Evolutionary conservation across 2,888 invertebrate species (phyloP), one percentile per base, ranked within the genome.

Genomic region (Zaprionus lineosus): DNA sequence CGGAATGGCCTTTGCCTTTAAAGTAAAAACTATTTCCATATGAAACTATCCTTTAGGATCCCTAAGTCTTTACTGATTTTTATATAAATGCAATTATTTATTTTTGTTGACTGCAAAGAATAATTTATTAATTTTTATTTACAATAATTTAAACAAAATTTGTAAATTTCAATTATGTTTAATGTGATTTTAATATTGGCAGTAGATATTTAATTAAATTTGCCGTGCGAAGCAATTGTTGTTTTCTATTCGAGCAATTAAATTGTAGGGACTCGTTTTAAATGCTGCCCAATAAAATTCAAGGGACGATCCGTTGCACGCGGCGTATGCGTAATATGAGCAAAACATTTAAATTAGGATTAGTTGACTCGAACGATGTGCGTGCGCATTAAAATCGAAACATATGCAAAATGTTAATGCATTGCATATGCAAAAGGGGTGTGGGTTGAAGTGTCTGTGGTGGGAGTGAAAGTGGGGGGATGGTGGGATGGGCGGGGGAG

Each of bases 311-410:
- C 18, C 4, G 47, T 29, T 8, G 8, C 33, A 72, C 39, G 21
- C 24, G 36, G 52, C 64, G 44, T 46, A 51, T 69, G 29, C 36
- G 60, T 57, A 50, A 63, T 74, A 14, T 43, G 34, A 40, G 44
- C 15, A 57, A 58, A 64, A 64, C 72, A 83, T 78, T 83, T 75
- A 72, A 79, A 84, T 79, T 76, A 66, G 81, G 84, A 83, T 84
- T 84, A 84, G 81, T 67, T 61, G 39, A 56, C 39, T 43, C 7
- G 21, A 8, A 24, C 16, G 8, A 18, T 46, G 18, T 61, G 52
- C 40, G 47, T 52, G 67, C 48, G 62, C 57, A 63, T 84, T 58
- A 60, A 82, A 77, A 81, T 64, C 66, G 33, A 75, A 83, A 63
- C 81, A 83, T 75, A 79, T 83, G 81, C 60, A 62, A 70, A 60